Percentiles rank a stretch among this genome's conserved stretches.
These are phyloP conservation scores for Drosophila ananassae DNA, from an alignment of 1,140 invertebrate genomes.

Conservation along the genomic window DNA sequence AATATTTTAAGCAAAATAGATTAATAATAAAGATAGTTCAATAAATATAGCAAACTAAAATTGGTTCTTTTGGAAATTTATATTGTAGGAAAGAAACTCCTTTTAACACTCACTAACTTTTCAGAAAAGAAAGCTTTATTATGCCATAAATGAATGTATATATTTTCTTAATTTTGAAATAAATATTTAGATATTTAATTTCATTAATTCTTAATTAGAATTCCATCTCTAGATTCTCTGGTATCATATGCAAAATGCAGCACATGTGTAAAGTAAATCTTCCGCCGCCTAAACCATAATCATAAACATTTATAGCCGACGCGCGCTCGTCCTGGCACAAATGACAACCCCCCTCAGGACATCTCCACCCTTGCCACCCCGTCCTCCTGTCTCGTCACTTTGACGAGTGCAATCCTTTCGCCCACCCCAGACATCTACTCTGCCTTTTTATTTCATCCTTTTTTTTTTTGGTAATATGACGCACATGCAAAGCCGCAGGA, in stretches of 20 bases:
- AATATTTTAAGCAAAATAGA: not conserved
- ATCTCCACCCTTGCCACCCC: conserved; percentile 1
- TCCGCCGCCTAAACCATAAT: conserved; percentile 71
- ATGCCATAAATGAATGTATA: not conserved
- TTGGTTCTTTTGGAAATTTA: no score
- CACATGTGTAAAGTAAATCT: conserved; percentile 81
- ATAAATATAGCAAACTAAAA: no score
- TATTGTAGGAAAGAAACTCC: no score
- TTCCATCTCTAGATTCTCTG: conserved; percentile 45
- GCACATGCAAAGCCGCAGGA: conserved; percentile 77
- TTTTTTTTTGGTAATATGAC: conserved; percentile 29
- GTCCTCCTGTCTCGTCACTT: conserved; percentile 55
- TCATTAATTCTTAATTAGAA: not conserved
- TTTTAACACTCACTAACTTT: no score
- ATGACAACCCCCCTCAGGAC: conserved; percentile 48
- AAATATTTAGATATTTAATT: not conserved
- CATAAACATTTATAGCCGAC: conserved; percentile 79
- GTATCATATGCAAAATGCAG: conserved; percentile 78
- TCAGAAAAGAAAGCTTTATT: not conserved
- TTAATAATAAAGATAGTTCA: no score
- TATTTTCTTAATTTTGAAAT: not conserved
- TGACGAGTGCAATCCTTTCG: conserved; percentile 78
- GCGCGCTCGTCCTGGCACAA: conserved; percentile 50
- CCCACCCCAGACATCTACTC: conserved; percentile 15
- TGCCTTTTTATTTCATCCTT: conserved; percentile 4